These are phyloP conservation scores for Drosophila leontia DNA, from an alignment of 1,140 invertebrate species.

Conservation along the genomic window DNA sequence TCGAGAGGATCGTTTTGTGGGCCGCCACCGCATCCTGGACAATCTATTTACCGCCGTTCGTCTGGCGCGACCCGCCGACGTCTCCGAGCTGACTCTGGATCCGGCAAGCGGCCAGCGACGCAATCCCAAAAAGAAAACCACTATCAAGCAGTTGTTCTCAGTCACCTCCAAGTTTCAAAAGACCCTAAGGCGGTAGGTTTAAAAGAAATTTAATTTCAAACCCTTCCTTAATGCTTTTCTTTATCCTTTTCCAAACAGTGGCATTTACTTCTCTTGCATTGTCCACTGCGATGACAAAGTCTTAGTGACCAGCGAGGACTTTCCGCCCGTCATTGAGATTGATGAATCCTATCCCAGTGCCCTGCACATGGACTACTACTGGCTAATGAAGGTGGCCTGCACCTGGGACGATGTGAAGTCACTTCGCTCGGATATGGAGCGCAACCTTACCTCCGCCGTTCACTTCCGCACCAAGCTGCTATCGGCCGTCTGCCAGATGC, in stretches of 20 bases:
- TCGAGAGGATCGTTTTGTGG: constrained; percentile 87
- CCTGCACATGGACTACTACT: constrained; percentile 97
- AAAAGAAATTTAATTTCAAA: neutral
- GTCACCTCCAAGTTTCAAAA: constrained; percentile 98
- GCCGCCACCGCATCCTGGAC: constrained; percentile 90
- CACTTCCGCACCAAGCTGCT: constrained; percentile 97
- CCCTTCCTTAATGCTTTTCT: neutral
- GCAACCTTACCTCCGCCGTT: constrained; percentile 94
- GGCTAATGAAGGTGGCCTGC: constrained; percentile 98
- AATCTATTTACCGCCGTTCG: constrained; percentile 90
- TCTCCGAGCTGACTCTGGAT: constrained; percentile 86
- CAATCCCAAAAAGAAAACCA: constrained; percentile 93
- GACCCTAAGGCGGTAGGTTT: constrained; percentile 90
- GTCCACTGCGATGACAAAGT: constrained; percentile 98
- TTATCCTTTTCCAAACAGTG: constrained; percentile 85
- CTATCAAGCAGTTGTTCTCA: constrained; percentile 97
- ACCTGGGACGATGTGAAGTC: constrained; percentile 98
- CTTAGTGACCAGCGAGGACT: constrained; percentile 97
- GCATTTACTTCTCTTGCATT: constrained; percentile 96
- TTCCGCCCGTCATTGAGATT: constrained; percentile 97
- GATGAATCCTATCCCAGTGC: constrained; percentile 97
- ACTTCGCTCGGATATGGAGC: constrained; percentile 96
- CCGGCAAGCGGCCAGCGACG: constrained; percentile 88
- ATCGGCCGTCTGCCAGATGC: constrained; percentile 96
- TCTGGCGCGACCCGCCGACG: constrained; percentile 88